Conservation (phyloP, 2,888 invertebrate genomes). For the Fragum fragum region DNA sequence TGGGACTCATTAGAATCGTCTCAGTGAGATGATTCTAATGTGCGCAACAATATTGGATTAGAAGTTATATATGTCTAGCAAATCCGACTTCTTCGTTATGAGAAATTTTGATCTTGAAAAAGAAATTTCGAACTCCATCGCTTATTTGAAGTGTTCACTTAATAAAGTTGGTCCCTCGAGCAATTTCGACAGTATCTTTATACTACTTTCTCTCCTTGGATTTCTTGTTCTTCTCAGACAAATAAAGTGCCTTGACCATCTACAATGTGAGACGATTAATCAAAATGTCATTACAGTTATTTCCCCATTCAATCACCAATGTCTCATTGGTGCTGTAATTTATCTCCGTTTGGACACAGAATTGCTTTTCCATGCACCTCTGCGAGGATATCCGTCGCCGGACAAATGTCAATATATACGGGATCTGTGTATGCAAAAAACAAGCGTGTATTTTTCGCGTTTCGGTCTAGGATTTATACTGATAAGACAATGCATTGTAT, state of each 20-base stretch:
- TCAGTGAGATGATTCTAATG: no score
- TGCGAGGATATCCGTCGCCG: background rate
- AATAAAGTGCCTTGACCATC: background rate
- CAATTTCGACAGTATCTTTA: no score
- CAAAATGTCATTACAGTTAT: conserved; percentile 21
- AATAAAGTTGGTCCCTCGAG: no score
- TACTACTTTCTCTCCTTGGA: no score
- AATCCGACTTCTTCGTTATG: no score
- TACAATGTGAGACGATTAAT: background rate
- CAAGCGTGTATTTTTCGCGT: background rate
- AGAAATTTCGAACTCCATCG: no score
- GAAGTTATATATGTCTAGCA: no score
- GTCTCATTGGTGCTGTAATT: background rate
- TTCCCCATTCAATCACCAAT: background rate
- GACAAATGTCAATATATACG: background rate
- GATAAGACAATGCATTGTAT: no score
- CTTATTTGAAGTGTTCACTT: no score
- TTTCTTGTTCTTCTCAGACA: background rate
- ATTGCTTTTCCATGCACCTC: background rate
- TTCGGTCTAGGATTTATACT: background rate
- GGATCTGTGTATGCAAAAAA: background rate
- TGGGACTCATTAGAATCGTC: no score
- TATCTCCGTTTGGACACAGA: background rate
- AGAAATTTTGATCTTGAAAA: no score
- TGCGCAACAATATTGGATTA: no score